Conservation (phyloP, 1,140 invertebrate species). For the Laupala kohalensis region DNA sequence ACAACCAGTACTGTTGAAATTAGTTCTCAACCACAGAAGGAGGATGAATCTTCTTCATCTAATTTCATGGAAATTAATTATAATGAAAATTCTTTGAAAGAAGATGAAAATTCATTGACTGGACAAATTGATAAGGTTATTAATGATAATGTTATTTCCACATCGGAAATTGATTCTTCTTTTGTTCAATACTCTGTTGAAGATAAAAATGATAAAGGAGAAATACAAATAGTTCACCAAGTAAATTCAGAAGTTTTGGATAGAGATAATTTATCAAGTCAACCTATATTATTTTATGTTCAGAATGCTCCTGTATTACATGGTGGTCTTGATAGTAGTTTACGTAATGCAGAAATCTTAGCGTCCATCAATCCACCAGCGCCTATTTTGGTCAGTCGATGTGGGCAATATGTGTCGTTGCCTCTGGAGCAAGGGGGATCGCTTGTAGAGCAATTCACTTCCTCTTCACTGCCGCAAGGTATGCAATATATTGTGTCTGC, state of each 20-base stretch:
- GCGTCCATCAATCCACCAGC: constrained; percentile 1
- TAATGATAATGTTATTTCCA: neutral
- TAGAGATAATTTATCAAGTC: neutral
- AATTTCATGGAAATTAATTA: too few relatives aligned
- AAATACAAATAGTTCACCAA: neutral
- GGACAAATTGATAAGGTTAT: too few relatives aligned
- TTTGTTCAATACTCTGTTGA: neutral
- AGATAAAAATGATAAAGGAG: neutral
- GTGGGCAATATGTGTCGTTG: constrained; percentile 3
- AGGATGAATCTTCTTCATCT: too few relatives aligned
- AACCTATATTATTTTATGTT: constrained; percentile 8
- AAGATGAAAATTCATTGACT: too few relatives aligned
- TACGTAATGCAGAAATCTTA: constrained; percentile 7
- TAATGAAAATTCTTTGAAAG: too few relatives aligned
- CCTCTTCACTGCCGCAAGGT: neutral
- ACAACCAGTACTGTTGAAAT: too few relatives aligned
- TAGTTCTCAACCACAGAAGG: too few relatives aligned
- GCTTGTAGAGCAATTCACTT: neutral
- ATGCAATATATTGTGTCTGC: constrained; percentile 4
- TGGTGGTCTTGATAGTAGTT: neutral
- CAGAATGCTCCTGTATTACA: neutral
- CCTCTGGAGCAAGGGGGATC: neutral
- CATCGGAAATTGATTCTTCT: neutral
- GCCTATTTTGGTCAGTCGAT: constrained; percentile 5
- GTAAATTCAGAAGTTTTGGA: neutral